Conservation (phyloP, 2,888 invertebrate species). For the Anticlea derivata region DNA sequence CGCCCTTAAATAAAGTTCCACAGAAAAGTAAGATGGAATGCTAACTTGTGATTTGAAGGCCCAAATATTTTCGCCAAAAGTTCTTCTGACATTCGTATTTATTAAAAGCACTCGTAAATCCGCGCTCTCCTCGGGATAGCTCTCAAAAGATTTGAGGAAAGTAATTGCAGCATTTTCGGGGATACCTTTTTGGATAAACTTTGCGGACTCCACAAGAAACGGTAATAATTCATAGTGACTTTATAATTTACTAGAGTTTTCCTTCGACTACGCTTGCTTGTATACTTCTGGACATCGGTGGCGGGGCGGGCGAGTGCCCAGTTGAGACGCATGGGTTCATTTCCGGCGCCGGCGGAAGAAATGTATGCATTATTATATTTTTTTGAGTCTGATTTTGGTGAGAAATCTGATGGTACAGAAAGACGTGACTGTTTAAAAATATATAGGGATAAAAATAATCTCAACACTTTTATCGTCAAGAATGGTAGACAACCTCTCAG, state of each 20-base stretch:
- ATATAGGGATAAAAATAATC: no score
- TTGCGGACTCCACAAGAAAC: background rate
- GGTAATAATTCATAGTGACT: conserved; percentile 5
- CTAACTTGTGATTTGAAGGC: conserved; percentile 9
- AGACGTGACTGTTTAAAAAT: no score
- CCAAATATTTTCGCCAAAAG: conserved; percentile 23
- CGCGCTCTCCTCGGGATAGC: conserved; percentile 25
- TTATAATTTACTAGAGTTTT: background rate
- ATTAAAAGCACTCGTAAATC: conserved; percentile 34
- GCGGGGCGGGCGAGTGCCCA: no score
- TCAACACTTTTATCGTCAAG: no score
- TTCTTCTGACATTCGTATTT: conserved; percentile 33
- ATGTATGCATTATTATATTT: no score
- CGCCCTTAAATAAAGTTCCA: background rate
- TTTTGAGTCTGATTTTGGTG: no score
- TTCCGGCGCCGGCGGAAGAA: no score
- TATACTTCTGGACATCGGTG: no score
- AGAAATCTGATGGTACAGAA: no score
- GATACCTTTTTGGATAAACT: conserved; percentile 15
- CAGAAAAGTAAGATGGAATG: background rate
- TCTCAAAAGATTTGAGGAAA: conserved; percentile 34
- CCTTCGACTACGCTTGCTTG: no score
- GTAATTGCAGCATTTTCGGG: conserved; percentile 27
- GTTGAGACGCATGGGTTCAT: no score
- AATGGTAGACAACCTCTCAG: no score